phyloP scores from a whole-genome alignment of 2,113 vertebrate genomes.

The Centropristis striata region DNA sequence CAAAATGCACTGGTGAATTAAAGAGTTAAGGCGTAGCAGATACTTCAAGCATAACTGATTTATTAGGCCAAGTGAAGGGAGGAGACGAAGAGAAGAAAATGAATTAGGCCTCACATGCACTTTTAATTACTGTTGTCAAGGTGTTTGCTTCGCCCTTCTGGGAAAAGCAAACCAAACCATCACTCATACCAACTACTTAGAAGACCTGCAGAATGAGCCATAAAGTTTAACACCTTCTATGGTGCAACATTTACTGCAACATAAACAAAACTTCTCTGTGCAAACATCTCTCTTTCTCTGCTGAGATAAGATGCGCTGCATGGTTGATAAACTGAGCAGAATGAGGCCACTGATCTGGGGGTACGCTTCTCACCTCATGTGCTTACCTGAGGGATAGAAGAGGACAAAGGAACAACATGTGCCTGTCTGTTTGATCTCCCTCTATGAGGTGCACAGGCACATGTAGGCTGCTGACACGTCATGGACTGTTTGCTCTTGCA shows the following conservation, averaged over 20 bases:
- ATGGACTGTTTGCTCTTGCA: conserved; percentile 53
- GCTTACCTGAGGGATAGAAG: conserved; percentile 60
- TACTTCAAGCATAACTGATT: conserved; percentile 77
- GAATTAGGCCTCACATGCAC: conserved; percentile 70
- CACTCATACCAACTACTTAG: conserved; percentile 55
- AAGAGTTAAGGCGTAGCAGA: conserved; percentile 67
- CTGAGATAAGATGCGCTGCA: conserved; percentile 27
- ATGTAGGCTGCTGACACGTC: conserved; percentile 64
- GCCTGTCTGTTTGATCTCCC: conserved; percentile 67
- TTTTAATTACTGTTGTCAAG: conserved; percentile 81
- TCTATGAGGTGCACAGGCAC: conserved; percentile 49
- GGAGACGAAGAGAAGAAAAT: conserved; percentile 67
- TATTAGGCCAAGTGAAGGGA: conserved; percentile 73
- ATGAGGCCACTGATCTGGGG: conserved; percentile 63
- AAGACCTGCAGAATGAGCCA: conserved; percentile 49
- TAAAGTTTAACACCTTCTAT: conserved; percentile 57
- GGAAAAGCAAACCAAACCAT: conserved; percentile 65
- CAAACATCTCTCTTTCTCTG: conserved; percentile 36
- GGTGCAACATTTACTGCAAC: conserved; percentile 65
- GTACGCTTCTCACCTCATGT: conserved; percentile 59
- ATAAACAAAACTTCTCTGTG: conserved; percentile 61
- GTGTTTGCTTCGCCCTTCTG: conserved; percentile 79
- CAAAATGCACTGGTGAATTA: conserved; percentile 62
- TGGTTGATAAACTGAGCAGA: conserved; percentile 63
- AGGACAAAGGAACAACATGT: conserved; percentile 70